Evolutionary conservation across 2,113 vertebrate species (phyloP).

Genomic region (Podarcis raffonei): DNA sequence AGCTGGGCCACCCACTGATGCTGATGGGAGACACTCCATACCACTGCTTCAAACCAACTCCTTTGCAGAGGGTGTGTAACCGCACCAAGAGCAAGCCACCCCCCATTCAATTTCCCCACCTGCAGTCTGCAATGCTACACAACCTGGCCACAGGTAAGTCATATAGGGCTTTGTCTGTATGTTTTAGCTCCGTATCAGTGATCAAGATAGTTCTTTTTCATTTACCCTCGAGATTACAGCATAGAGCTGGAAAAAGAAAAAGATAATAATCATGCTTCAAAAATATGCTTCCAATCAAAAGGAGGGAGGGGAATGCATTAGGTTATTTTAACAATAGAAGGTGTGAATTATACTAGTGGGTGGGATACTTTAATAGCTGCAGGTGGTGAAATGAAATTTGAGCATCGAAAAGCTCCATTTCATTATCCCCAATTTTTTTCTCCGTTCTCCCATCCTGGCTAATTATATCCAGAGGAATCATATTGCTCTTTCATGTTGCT

Average conservation of each 20-base stretch:
- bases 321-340: constrained; percentile 16
- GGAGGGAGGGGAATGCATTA: not conserved
- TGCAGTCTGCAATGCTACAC: not conserved
- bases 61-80: no score
- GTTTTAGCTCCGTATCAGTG: not conserved
- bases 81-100: no score
- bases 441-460: not conserved
- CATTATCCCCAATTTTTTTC: constrained; percentile 4
- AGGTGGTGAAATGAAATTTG: constrained; percentile 31
- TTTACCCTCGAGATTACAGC: not conserved
- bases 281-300: constrained; percentile 1
- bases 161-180: not conserved
- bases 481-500: not conserved
- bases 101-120: not conserved
- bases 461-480: constrained; percentile 5
- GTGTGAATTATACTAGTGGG: constrained; percentile 24
- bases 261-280: not conserved
- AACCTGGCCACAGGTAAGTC: not conserved
- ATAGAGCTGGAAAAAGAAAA: not conserved
- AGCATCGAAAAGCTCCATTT: constrained; percentile 21
- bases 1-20: no score
- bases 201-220: not conserved
- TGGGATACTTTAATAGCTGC: constrained; percentile 22
- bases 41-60: no score
- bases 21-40: no score